Evolutionary conservation across 2,888 invertebrate species (phyloP), one percentile per base, ranked within the genome.

Genomic region (Eurytoma adleriae): DNA sequence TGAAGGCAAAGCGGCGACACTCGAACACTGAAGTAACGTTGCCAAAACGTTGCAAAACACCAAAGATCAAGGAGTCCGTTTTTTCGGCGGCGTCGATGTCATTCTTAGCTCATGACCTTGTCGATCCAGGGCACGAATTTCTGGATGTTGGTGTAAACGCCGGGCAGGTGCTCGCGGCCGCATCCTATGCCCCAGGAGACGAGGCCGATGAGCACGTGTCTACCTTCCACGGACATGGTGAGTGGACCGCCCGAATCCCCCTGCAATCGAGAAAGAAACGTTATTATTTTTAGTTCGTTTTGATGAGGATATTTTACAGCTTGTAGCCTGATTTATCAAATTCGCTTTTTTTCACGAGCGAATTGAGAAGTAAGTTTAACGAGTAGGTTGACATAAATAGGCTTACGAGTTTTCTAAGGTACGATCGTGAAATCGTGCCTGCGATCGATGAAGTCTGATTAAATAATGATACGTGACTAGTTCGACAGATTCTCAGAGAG

Each of bases 111-210:
- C 92, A 96, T 94, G 48, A 96, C 94, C 91, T 96, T 96, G 87
- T 96, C 96, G 71, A 97, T 95, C 97, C 97, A 97, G 24, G 97
- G 96, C 84, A 97, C 96, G 89, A 97, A 97, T 89, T 96, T 96
- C 89, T 97, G 97, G 88, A 97, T 96, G 87, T 97, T 97, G 0
- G 97, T 97, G 88, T 97, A 97, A 5, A 97, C 97, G 1, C 97
- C 97, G 0, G 97, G 97, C 10, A 97, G 91, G 86, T 97, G 97
- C 86, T 97, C 97, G 0, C 97, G 92, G 0, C 97, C 97, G 86
- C 97, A 97, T 78, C 97, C 97, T 84, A 97, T 97, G 80, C 97
- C 97, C 97, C 97, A 97, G 0, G 97, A 97, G 0, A 96, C 97
- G 0, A 97, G 93, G 0, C 97, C 97, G 56, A 97, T 96, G 24